These are phyloP conservation scores for Drosophila lacertosa DNA, from an alignment of 1,140 invertebrate species.

Conservation along the genomic window DNA sequence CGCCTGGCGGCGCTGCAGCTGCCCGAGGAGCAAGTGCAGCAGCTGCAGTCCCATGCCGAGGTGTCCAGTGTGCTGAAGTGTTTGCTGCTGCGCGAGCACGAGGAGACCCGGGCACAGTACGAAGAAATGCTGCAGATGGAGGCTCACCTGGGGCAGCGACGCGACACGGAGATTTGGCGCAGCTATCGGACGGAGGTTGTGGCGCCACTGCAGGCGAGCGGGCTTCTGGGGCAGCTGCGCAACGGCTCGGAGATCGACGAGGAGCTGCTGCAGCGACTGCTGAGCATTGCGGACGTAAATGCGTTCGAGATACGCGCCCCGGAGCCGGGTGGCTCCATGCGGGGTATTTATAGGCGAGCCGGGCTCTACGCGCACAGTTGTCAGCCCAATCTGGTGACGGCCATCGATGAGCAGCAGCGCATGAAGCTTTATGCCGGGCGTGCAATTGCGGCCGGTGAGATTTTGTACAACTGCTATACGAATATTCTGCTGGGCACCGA, in stretches of 20 bases:
- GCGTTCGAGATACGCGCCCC: conserved; percentile 88
- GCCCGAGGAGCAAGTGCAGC: conserved; percentile 39
- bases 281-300: conserved; percentile 89
- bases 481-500: conserved; percentile 88
- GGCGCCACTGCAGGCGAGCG: conserved; percentile 65
- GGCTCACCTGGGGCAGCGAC: conserved; percentile 86
- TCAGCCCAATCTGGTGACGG: conserved; percentile 87
- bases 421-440: conserved; percentile 87
- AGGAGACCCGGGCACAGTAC: conserved; percentile 86
- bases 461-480: conserved; percentile 90
- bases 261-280: conserved; percentile 87
- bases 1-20: conserved; percentile 42
- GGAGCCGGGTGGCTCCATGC: conserved; percentile 83
- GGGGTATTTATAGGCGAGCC: conserved; percentile 87
- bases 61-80: conserved; percentile 54
- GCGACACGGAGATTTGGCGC: conserved; percentile 86
- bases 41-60: conserved; percentile 50
- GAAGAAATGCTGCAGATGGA: conserved; percentile 86
- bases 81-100: conserved; percentile 86
- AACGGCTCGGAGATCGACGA: conserved; percentile 67
- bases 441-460: conserved; percentile 86
- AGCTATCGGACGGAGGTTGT: conserved; percentile 86
- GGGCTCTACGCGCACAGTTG: conserved; percentile 89
- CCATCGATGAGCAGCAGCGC: conserved; percentile 87
- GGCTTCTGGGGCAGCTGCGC: conserved; percentile 64